Evolutionary conservation across 1,140 invertebrate genomes (phyloP), one percentile per base, ranked within the genome.

Genomic region (Rhysida immarginata): DNA sequence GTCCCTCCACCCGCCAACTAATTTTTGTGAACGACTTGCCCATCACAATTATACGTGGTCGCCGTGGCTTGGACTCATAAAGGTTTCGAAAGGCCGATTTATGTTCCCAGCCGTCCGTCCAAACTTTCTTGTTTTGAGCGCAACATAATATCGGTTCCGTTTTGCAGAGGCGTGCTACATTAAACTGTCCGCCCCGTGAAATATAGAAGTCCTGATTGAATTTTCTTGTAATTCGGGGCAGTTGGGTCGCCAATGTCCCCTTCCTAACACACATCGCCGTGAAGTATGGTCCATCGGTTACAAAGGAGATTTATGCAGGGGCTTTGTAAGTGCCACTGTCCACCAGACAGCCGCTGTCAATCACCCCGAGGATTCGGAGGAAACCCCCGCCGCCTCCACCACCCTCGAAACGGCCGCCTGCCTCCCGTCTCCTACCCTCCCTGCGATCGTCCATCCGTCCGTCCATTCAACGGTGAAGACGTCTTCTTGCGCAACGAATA

Each of bases 171-270:
- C 44, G 44, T 8, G 20, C 44, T 8, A 46, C 44, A 46, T 51
- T 25, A 51, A 51, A 25, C 49, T 51, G 49, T 51, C 24, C 21
- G 13, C 26, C 16, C 8, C 23, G 24, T 51, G 49, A 51, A 16
- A 51, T 51, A 51, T 51, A 51, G 13, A 24, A 13, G 49, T 25
- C 49, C 23, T 51, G 23, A 51, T 25, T 51, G 49, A 51, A 26
- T 51, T 51, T 51, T 51, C 49, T 25, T 51, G 49, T 51, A 51
- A 51, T 51, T 25, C 49, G 23, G 49, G 49, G 26, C 49, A 51
- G 49, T 51, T 51, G 49, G 49, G 24, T 26, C 49, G 26, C 23
- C 45, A 48, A 23, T 48, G 14, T 48, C 14, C 21, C 23, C 21
- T 23, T 48, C 14, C 21, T 11, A 41, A n/a, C 35, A 41, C n/a